These are phyloP conservation scores for Cremastinae sp. DNA, from an alignment of 2,888 invertebrate genomes.

Conservation along the genomic window DNA sequence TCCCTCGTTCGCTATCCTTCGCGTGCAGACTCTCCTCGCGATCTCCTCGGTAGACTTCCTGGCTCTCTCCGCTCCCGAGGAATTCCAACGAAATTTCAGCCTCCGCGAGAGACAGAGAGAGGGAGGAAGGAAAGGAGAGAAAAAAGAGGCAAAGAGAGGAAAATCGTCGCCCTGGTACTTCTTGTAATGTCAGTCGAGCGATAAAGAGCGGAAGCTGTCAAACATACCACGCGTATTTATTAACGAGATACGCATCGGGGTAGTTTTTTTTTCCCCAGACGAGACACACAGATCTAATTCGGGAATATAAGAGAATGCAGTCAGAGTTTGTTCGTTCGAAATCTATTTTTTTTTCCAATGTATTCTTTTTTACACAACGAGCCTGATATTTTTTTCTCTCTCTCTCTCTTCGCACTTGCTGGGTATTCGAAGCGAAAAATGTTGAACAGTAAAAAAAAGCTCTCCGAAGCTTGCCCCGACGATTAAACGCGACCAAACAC, in stretches of 20 bases:
- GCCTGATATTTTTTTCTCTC: too few species aligned
- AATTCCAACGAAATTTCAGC: constrained; percentile 57
- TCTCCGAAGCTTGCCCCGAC: constrained; percentile 63
- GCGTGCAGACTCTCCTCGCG: constrained; percentile 48
- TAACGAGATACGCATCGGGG: constrained; percentile 8
- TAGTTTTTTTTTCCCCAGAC: not conserved
- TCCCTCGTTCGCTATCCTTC: constrained; percentile 31
- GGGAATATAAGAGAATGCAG: not conserved
- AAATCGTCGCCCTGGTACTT: constrained; percentile 47
- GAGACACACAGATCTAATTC: too few species aligned
- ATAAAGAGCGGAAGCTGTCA: constrained; percentile 51
- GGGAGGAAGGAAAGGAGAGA: constrained; percentile 23
- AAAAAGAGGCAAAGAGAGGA: constrained; percentile 34
- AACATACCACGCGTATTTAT: not conserved
- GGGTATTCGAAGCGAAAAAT: constrained; percentile 15
- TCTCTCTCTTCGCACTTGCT: too few species aligned
- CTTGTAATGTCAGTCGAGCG: constrained; percentile 39
- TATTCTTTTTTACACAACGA: too few species aligned
- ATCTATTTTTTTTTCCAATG: not conserved
- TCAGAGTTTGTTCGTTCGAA: not conserved
- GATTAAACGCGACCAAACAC: constrained; percentile 78
- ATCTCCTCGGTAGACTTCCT: constrained; percentile 61
- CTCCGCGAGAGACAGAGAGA: constrained; percentile 30
- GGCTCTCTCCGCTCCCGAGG: constrained; percentile 52
- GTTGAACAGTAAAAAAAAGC: constrained; percentile 33